Evolutionary conservation across 2,797 vertebrate genomes (phyloP).

Genomic region (Valencia hispanica): DNA sequence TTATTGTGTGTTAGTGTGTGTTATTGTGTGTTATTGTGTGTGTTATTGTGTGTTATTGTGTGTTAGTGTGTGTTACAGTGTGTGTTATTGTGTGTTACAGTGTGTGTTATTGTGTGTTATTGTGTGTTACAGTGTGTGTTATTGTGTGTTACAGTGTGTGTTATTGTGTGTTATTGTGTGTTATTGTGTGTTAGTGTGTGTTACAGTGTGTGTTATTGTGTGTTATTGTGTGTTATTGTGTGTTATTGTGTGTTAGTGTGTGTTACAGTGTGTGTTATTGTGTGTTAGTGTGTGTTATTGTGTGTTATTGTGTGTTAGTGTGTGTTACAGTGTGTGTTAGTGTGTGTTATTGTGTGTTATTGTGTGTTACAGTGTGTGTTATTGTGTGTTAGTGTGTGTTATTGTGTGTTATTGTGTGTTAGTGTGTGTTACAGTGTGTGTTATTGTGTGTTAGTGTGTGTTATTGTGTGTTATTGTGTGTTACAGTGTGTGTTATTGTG

Average conservation of each 20-base stretch:
- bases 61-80: conserved; percentile 68
- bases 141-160: too few relatives aligned
- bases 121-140: too few relatives aligned
- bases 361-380: too few relatives aligned
- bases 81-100: conserved; percentile 69
- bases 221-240: too few relatives aligned
- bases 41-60: too few relatives aligned
- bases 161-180: too few relatives aligned
- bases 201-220: conserved; percentile 63
- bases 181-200: conserved; percentile 67
- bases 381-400: conserved; percentile 67
- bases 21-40: conserved; percentile 67
- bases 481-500: too few relatives aligned
- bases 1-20: conserved; percentile 67
- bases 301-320: conserved; percentile 59
- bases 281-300: conserved; percentile 70
- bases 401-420: too few relatives aligned
- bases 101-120: conserved; percentile 67
- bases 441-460: conserved; percentile 67
- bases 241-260: conserved; percentile 63
- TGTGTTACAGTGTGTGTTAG: conserved; percentile 70
- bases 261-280: too few relatives aligned
- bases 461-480: conserved; percentile 67
- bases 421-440: too few relatives aligned
- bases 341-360: conserved; percentile 67